Evolutionary conservation across 2,113 vertebrate genomes (phyloP), one percentile per base, ranked within the genome.

Genomic region (Cygnus atratus): DNA sequence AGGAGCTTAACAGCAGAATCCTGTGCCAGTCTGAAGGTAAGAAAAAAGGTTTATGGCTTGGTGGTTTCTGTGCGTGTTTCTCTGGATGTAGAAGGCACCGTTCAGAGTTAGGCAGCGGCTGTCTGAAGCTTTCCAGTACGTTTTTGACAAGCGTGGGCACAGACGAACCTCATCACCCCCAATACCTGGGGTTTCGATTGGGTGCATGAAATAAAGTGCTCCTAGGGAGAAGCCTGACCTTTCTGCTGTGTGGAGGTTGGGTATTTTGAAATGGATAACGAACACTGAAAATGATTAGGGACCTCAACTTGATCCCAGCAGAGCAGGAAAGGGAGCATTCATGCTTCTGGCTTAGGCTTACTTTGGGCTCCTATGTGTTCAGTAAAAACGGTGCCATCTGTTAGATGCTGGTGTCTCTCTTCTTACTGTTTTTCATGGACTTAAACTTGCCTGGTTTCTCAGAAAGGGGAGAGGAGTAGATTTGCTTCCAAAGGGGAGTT

Each of bases 1-100:
- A 99, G 39, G 98, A 98, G 52, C 97, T 99, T 52, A 99, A 99
- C 97, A 98, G 88, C 65, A 98, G 83, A 68, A 98, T 99, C 74
- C 96, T 98, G 22, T 81, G 95, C 84, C 97, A 97, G 5, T 95
- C 98, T 2, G 96, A 97, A 98, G 99, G 99, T 99, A 90, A 97
- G 97, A 10, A 24, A 57, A 44, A 65, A 17, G 10, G 20, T 20
- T 10, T 35, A 1, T 17, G 11, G 22, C 24, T 57, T 57, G 28
- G 54, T 55, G 26, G 20, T 21, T 48, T 10, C 46, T 21, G 46
- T 21, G 46, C 10, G 10, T 48, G 26, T 54, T 25, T 26, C 52
- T 54, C 52, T 54, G 61, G 18, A 13, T n/a, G 50, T 24, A 24
- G 39, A 35, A 43, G 29, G 61, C 14, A 10, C 16, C 35, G 28